phyloP scores from a whole-genome alignment of 2,888 invertebrate species.

The Pollenia amentaria region DNA sequence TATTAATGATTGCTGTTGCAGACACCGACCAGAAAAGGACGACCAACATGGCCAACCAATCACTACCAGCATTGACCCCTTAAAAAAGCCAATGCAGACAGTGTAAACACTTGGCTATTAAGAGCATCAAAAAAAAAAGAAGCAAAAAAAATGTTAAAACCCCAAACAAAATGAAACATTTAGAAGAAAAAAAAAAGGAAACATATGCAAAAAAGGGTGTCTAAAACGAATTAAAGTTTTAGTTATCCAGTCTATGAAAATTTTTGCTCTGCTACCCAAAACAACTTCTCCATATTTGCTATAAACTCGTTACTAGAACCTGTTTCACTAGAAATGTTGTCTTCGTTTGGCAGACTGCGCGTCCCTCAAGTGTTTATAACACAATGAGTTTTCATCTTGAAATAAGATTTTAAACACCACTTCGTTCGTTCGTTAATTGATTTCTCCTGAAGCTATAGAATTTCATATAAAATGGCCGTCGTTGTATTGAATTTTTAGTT shows the following conservation, averaged over 20 bases:
- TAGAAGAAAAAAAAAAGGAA: neutral
- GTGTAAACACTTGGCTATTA: constrained; percentile 44
- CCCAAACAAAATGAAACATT: constrained; percentile 26
- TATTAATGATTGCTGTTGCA: constrained; percentile 46
- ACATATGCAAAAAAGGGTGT: constrained; percentile 48
- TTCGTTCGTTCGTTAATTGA: constrained; percentile 69
- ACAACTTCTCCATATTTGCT: constrained; percentile 31
- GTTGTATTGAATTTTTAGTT: constrained; percentile 41
- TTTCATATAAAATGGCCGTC: constrained; percentile 65
- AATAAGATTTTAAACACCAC: constrained; percentile 45
- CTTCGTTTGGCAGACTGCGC: constrained; percentile 15
- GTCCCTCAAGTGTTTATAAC: constrained; percentile 41
- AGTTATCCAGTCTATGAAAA: constrained; percentile 18
- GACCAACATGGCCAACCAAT: constrained; percentile 55
- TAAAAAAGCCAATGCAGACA: constrained; percentile 57
- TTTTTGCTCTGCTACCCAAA: constrained; percentile 14
- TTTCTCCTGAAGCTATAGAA: constrained; percentile 68
- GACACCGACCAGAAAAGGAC: constrained; percentile 42
- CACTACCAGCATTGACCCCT: constrained; percentile 58
- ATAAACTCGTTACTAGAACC: neutral
- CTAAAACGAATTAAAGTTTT: constrained; percentile 43
- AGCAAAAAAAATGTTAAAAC: constrained; percentile 36
- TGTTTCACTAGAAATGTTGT: constrained; percentile 14
- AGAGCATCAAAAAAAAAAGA: neutral
- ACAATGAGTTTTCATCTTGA: constrained; percentile 22